Evolutionary conservation across 2,113 vertebrate species (phyloP), one percentile per base, ranked within the genome.

Genomic region (Urocolius indicus): DNA sequence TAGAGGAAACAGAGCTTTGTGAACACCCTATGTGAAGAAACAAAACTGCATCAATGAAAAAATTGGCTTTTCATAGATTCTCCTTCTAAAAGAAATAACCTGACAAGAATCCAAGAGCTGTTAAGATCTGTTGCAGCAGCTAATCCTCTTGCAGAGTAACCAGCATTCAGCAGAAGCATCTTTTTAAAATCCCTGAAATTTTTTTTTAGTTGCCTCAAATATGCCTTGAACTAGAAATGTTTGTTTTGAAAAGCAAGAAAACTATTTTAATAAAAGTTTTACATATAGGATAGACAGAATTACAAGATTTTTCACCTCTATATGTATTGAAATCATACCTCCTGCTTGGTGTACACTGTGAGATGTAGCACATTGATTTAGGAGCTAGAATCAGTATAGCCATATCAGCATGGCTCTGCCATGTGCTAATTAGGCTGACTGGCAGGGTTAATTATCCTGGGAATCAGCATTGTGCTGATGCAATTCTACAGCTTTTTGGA

Each of bases 201-300:
- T 52, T 86, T 72, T 90, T 65, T 11, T 16, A 38, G 12, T 48
- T 52, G 14, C 6, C 43, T 72, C 19, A 72, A 43, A 41, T 67
- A 10, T 38, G 7, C n/a, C 62, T 52, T 0, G 0, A 19, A 26
- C 4, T 49, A 66, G 84, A 77, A 77, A 41, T 4, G 1, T 2
- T 5, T 58, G 6, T 49, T 75, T 63, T 51, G 30, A 58, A 94
- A 90, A 46, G 5, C 3, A 49, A 32, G 36, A 59, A 38, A 62
- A 52, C 20, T 5, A 1, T 10, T 83, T 89, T 84, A 34, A 26
- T 55, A 9, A 8, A 51, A 51, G 6, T 63, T 86, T 68, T 51
- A 43, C 6, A 24, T 38, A 22, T 3, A 49, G 34, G 38, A 38
- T 15, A 4, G 45, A 51, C 10, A 57, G 26, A 67, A 69, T 36